Base-by-base conservation (phyloP, 1,140 invertebrate species). In the Pseudomyrmex pallidus region DNA sequence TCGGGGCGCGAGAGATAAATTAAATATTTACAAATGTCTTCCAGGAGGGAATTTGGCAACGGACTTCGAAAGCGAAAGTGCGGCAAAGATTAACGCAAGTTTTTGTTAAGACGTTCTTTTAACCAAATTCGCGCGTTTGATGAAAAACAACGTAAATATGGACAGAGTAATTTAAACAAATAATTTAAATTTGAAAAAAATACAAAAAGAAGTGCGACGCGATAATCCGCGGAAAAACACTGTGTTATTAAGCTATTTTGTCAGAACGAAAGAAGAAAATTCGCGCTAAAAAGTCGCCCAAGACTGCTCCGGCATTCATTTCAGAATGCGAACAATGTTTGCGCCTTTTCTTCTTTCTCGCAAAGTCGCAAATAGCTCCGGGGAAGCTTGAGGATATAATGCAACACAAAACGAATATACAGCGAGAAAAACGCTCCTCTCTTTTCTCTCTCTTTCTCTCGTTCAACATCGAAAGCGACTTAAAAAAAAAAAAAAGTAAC, bases 361-460 rank as follows among this genome's bases (percentile, higher is more conserved):
- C 66, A 59, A 80, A 59, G 46, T 86, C 70, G 76, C 54, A 67
- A 84, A 87, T 83, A 85, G 64, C 76, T 52, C 52, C 15, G 66
- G 35, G 35, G 35, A 35, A 35, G 62, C 46, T 59, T 56, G 48
- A 15, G 25, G 46, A 70, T 48, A 35, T 35, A 64, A 85, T 76
- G 77, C 76, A 82, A 87, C 67, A 87, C 73, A 76, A 83, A 82
- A 85, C 57, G 72, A 7, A 35, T 35, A 66, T 12, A 59, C 20
- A 25, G 56, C 52, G 52, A 25, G 64, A 17, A 61, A 82, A 73
- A 35, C 35, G 35, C 35, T 35, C 0, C 35, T 35, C 35, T 35
- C 35, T 35, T 7, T 35, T 35, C 25, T 35, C 22, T 57, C 59
- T 57, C 52, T 22, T 15, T 66, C 72, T 85, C 84, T 70, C 63